Conservation (phyloP, 2,113 vertebrate genomes). For the Bambusicola thoracicus region DNA sequence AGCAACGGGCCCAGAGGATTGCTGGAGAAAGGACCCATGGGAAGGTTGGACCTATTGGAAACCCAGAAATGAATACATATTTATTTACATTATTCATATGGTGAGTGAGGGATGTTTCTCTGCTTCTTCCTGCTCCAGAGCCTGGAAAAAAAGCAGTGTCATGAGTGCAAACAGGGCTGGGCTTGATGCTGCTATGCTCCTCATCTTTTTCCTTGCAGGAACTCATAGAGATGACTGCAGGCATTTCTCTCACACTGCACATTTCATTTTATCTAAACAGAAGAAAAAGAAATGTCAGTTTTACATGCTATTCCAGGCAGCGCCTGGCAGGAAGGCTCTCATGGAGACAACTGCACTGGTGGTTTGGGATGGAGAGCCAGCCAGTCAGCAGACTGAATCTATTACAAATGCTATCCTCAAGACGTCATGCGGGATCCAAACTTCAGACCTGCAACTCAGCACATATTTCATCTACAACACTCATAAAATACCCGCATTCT, state of each 20-base stretch:
- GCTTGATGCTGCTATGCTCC: background rate
- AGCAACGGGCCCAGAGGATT: background rate
- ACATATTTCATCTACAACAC: background rate
- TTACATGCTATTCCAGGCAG: background rate
- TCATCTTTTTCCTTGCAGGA: background rate
- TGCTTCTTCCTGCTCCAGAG: background rate
- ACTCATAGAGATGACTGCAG: background rate
- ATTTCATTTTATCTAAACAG: background rate
- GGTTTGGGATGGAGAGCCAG: background rate
- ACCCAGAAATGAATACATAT: background rate
- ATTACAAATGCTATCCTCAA: constrained; percentile 14
- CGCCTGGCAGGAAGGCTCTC: background rate
- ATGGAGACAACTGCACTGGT: background rate
- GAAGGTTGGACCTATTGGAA: background rate
- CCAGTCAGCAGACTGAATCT: constrained; percentile 37
- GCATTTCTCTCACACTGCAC: background rate
- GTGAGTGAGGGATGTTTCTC: background rate
- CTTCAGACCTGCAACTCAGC: constrained; percentile 25
- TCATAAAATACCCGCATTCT: background rate
- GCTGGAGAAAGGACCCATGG: background rate
- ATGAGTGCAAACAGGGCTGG: background rate
- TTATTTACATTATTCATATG: background rate
- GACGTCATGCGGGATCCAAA: background rate
- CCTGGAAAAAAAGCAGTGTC: background rate
- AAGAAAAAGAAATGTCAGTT: background rate